Conservation (phyloP, 2,888 invertebrate genomes). For the Pegoplata infirma region DNA sequence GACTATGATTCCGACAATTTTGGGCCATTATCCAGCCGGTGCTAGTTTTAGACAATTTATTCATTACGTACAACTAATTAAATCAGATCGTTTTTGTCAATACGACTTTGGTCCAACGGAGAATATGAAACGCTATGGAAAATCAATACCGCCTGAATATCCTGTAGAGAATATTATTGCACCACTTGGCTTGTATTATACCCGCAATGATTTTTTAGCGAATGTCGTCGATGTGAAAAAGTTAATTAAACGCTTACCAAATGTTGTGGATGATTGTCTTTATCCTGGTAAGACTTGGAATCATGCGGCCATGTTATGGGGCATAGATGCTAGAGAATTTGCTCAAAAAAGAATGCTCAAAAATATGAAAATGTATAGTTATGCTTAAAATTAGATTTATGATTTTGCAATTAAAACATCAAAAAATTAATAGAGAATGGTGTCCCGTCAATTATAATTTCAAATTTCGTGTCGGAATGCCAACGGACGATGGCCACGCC, state of each 20-base stretch:
- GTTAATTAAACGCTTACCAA: slow-evolving; percentile 67
- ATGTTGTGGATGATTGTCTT: slow-evolving; percentile 66
- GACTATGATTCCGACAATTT: slow-evolving; percentile 81
- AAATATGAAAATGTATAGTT: slow-evolving; percentile 60
- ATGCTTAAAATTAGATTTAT: too few species aligned
- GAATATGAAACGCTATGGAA: slow-evolving; percentile 79
- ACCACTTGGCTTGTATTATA: slow-evolving; percentile 78
- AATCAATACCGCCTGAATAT: slow-evolving; percentile 79
- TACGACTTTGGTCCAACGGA: slow-evolving; percentile 78
- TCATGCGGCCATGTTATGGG: slow-evolving; percentile 70
- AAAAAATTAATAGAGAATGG: too few species aligned
- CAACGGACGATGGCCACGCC: too few species aligned
- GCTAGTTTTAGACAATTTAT: slow-evolving; percentile 78
- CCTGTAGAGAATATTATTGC: slow-evolving; percentile 77
- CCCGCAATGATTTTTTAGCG: slow-evolving; percentile 78
- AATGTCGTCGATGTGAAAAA: slow-evolving; percentile 72
- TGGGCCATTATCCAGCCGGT: slow-evolving; percentile 82
- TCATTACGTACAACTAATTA: slow-evolving; percentile 80
- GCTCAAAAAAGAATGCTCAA: slow-evolving; percentile 66
- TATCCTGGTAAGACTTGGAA: slow-evolving; percentile 69
- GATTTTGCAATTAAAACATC: too few species aligned
- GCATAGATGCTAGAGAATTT: slow-evolving; percentile 61
- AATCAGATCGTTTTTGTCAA: slow-evolving; percentile 75
- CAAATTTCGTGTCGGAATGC: too few species aligned
- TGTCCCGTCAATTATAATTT: too few species aligned